Conservation (phyloP, 2,113 vertebrate species). For the Chloroceryle aenea region DNA sequence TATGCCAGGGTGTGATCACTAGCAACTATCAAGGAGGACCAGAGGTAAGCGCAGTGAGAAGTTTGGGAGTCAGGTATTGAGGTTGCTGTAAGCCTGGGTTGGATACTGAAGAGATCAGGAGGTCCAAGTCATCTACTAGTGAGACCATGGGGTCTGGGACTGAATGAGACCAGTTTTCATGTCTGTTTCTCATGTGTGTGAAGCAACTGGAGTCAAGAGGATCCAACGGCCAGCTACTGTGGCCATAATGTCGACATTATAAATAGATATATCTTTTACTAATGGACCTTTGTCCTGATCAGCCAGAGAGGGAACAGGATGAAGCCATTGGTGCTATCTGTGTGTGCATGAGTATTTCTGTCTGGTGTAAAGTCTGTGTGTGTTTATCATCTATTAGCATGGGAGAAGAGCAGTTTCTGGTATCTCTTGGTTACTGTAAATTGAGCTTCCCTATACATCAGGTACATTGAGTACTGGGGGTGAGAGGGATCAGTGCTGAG, state of each 20-base stretch:
- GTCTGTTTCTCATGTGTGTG: not conserved
- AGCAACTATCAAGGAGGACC: not conserved
- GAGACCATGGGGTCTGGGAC: not conserved
- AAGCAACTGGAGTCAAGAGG: not conserved
- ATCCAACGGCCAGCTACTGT: not conserved
- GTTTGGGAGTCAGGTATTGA: not conserved
- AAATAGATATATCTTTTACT: accelerated
- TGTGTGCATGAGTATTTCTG: not conserved
- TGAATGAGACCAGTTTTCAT: not conserved
- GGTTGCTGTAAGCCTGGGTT: not conserved
- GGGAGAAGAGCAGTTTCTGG: not conserved
- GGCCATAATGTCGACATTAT: accelerated
- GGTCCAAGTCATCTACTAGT: not conserved
- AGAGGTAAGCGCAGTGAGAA: not conserved
- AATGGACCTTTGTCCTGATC: not conserved
- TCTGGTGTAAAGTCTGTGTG: accelerated
- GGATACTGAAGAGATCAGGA: not conserved
- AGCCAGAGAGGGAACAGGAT: not conserved
- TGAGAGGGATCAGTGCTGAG: not conserved
- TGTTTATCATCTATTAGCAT: not conserved
- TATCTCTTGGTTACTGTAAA: not conserved
- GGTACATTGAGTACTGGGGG: not conserved
- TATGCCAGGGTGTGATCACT: not conserved
- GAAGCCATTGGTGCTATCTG: not conserved
- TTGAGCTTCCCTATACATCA: not conserved